Evolutionary conservation across 2,888 invertebrate genomes (phyloP), one percentile per base, ranked within the genome.

Genomic region (Orthosia gothica): DNA sequence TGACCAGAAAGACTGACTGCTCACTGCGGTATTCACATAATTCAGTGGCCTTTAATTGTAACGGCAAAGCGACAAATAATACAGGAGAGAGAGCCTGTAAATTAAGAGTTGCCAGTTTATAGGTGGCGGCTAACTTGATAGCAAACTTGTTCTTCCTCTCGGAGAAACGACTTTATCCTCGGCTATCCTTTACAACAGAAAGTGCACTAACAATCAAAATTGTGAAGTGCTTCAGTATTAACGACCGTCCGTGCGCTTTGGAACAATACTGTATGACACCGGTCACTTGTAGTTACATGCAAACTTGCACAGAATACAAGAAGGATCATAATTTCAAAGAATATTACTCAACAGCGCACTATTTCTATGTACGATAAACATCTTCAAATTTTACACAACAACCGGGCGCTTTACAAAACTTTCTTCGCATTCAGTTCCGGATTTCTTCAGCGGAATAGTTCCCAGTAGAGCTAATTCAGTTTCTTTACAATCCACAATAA

Each of bases 41-140:
- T 74, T 86, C 78, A 86, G 40, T 75, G 77, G 81, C 74, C 26
- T 65, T 52, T 79, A 86, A 86, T 79, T 76, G 74, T 73, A 70
- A 81, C 20, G 23, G 82, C 77, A 76, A 72, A 74, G 77, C 73
- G 54, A 83, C 70, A 85, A 78, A 85, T 76, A 75, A 79, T 68
- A 59, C 71, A 58, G 57, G 67, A 83, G 57, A 49, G 55, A 67
- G 59, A 67, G 20, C 57, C 50, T 69, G 75, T 73, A 83, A 75
- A 76, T 79, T 69, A 69, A 63, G 70, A 84, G 74, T 74, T 68
- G 59, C 75, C 70, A 74, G 71, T 76, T 76, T 57, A 23, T n/a
- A 54, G 61, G 61, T 63, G 70, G 65, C 49, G 18, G 64, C 70
- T 67, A 73, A 79, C 71, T 85, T 73, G 58, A 65, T 76, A 61